Percentiles rank a stretch among this genome's conserved stretches.
Conservation (phyloP, 2,797 vertebrate species). For the Adrianichthys oophorus region DNA sequence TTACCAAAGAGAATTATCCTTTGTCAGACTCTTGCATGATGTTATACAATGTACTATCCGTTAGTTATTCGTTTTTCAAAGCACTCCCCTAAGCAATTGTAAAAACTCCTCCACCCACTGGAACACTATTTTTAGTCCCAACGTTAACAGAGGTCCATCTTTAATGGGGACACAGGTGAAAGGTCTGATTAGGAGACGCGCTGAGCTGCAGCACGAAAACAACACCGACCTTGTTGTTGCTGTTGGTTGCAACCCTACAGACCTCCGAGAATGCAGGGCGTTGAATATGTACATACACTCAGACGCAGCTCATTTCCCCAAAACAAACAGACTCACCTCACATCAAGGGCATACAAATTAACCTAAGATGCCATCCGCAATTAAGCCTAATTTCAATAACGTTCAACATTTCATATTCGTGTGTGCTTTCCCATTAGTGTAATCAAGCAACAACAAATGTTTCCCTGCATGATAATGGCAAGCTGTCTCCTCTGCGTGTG, state of each 20-base stretch:
- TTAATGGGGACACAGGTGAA: background rate
- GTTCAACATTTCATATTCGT: conserved; percentile 81
- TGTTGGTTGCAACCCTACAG: conserved; percentile 20
- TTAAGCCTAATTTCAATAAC: conserved; percentile 85
- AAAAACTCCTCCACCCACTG: background rate
- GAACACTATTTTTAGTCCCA: background rate
- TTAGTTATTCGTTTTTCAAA: background rate
- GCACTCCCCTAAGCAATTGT: background rate
- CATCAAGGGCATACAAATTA: conserved; percentile 80
- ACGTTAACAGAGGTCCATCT: background rate
- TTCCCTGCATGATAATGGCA: conserved; percentile 80
- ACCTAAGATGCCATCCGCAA: conserved; percentile 83
- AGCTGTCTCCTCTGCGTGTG: conserved; percentile 64
- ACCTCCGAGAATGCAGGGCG: conserved; percentile 38
- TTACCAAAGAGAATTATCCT: too few species aligned
- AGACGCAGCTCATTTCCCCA: conserved; percentile 56
- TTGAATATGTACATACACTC: conserved; percentile 43
- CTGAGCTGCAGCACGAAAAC: background rate
- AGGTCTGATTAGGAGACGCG: background rate
- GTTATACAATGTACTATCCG: too few species aligned
- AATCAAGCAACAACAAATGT: conserved; percentile 84
- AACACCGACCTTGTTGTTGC: conserved; percentile 1
- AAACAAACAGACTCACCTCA: conserved; percentile 73
- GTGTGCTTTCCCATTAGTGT: conserved; percentile 80
- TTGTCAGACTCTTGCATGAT: too few species aligned